A percentile compares a stretch with the other conserved stretches of the same genome.
Conservation (phyloP, 2,888 invertebrate genomes). For the Coecobrya sp. region DNA sequence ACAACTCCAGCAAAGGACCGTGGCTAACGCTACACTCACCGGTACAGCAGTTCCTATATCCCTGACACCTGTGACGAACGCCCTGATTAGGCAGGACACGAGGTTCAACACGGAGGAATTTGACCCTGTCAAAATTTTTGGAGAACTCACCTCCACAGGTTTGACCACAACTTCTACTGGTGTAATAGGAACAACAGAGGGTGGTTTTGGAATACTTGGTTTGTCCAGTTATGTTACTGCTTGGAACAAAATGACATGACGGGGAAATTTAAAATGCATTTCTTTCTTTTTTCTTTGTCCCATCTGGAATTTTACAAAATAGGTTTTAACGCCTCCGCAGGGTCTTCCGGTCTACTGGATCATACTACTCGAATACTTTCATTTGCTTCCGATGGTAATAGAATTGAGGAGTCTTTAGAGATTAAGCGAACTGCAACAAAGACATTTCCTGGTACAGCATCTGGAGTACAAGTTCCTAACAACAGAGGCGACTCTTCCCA, state of each 20-base stretch:
- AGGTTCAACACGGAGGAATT: slow-evolving; percentile 75
- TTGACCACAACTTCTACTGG: slow-evolving; percentile 69
- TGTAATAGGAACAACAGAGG: slow-evolving; percentile 68
- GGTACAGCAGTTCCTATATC: slow-evolving; percentile 73
- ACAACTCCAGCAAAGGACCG: slow-evolving; percentile 61
- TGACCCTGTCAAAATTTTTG: slow-evolving; percentile 77
- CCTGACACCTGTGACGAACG: slow-evolving; percentile 70
- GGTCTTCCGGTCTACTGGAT: slow-evolving; percentile 69
- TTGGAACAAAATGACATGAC: not conserved
- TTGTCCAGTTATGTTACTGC: slow-evolving; percentile 40
- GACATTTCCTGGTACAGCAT: slow-evolving; percentile 55
- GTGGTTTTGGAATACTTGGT: slow-evolving; percentile 77
- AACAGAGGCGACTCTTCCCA: slow-evolving; percentile 55
- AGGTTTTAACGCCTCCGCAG: slow-evolving; percentile 69
- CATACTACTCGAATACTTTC: slow-evolving; percentile 77
- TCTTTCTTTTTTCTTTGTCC: not conserved
- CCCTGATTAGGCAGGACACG: slow-evolving; percentile 73
- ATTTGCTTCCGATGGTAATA: slow-evolving; percentile 69
- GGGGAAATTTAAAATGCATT: not conserved
- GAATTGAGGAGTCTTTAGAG: slow-evolving; percentile 72
- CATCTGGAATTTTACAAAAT: not conserved
- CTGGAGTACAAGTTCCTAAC: slow-evolving; percentile 70
- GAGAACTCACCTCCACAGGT: slow-evolving; percentile 68
- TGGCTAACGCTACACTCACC: slow-evolving; percentile 32
- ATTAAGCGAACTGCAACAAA: slow-evolving; percentile 73